Conservation (phyloP, 2,888 invertebrate genomes). For the Melipona bicolor region DNA sequence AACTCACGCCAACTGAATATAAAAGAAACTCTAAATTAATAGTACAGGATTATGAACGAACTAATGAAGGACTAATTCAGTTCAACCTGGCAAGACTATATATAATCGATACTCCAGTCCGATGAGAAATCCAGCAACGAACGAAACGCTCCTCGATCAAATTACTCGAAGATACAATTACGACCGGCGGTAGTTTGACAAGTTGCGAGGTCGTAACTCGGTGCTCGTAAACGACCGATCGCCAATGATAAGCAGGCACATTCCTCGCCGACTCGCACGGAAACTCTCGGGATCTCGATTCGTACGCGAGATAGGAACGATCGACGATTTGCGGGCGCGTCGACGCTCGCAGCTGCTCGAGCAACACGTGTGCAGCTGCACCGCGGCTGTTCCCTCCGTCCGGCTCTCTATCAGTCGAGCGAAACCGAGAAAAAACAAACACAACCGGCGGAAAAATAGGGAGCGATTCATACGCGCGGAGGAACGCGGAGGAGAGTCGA, state of each 20-base stretch:
- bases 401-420: background rate
- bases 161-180: too few species aligned
- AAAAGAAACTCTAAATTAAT: too few species aligned
- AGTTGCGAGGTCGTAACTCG: too few species aligned
- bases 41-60: too few species aligned
- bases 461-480: background rate
- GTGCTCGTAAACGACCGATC: background rate
- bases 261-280: background rate
- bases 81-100: too few species aligned
- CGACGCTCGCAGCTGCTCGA: slow-evolving; percentile 17
- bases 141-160: background rate
- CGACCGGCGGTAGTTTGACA: too few species aligned
- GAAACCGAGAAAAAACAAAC: slow-evolving; percentile 12
- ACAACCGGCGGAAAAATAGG: background rate
- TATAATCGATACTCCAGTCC: too few species aligned
- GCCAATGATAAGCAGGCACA: background rate
- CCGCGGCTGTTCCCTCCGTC: background rate
- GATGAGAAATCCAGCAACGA: background rate
- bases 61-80: too few species aligned
- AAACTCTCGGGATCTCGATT: background rate
- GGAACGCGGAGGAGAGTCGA: background rate
- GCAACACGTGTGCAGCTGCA: slow-evolving; percentile 22
- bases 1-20: too few species aligned
- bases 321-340: background rate
- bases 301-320: background rate